phyloP scores from a whole-genome alignment of 2,113 vertebrate genomes.

The Grantiella picta region DNA sequence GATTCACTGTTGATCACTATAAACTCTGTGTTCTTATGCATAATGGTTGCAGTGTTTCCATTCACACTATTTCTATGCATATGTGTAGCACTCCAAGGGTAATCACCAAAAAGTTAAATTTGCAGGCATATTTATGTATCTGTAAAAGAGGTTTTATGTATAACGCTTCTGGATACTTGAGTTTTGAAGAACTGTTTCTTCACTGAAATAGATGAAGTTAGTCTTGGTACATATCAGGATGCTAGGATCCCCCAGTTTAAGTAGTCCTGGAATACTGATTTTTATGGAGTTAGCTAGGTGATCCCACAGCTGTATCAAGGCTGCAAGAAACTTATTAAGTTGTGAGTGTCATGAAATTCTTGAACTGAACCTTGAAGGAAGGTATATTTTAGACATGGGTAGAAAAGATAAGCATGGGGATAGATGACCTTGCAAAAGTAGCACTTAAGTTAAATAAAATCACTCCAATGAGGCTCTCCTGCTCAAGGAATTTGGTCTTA shows the following conservation, averaged over 20 bases:
- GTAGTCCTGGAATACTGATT: not conserved
- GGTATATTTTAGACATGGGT: not conserved
- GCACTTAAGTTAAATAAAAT: slow-evolving; percentile 20
- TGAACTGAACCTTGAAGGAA: not conserved
- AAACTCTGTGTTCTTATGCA: not conserved
- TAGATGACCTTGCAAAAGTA: not conserved
- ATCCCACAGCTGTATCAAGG: not conserved
- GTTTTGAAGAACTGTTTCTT: not conserved
- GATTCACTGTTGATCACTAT: not conserved
- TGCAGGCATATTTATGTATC: not conserved
- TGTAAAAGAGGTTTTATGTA: not conserved
- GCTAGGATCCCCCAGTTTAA: not conserved
- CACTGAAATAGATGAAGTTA: not conserved
- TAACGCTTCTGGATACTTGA: not conserved
- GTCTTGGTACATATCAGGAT: not conserved
- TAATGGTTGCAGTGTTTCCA: not conserved
- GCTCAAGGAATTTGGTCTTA: not conserved
- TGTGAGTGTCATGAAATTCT: not conserved
- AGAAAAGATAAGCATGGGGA: slow-evolving; percentile 1
- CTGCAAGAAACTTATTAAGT: not conserved
- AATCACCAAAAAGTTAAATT: not conserved
- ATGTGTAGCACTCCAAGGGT: not conserved
- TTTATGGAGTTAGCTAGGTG: not conserved
- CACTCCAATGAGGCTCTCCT: not conserved
- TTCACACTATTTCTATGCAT: not conserved